These are phyloP conservation scores for Andrena fulva DNA, from an alignment of 2,888 invertebrate genomes.

Conservation along the genomic window DNA sequence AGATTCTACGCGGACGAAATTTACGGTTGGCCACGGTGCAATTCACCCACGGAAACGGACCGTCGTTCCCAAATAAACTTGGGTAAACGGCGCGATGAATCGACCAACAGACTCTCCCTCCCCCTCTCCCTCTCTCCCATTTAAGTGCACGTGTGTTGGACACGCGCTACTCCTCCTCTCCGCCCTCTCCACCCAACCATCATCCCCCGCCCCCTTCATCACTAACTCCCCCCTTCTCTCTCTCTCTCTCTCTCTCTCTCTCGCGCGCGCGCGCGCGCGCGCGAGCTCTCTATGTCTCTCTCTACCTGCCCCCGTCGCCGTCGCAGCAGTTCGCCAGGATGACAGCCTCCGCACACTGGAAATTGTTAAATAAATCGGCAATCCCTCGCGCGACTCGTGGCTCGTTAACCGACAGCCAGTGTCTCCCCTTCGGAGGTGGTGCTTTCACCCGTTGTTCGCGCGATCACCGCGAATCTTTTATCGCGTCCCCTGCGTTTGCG, in stretches of 20 bases:
- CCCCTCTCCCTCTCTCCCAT: conserved; percentile 34
- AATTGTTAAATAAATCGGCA: conserved; percentile 1
- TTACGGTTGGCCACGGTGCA: conserved; percentile 75
- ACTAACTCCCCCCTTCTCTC: conserved; percentile 2
- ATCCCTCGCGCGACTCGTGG: neutral
- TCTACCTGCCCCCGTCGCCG: neutral
- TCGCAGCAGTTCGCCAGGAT: neutral
- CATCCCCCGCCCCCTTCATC: conserved; percentile 17
- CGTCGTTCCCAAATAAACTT: conserved; percentile 75
- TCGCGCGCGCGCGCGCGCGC: no score
- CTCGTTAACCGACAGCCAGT: neutral
- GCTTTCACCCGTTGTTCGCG: no score
- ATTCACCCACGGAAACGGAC: conserved; percentile 76
- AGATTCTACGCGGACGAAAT: conserved; percentile 73
- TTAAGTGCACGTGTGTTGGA: conserved; percentile 56
- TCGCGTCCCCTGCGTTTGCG: no score
- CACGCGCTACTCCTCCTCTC: conserved; percentile 53
- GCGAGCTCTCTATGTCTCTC: no score
- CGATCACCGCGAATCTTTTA: no score
- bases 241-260: no score
- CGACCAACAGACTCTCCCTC: conserved; percentile 36
- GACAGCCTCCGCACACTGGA: neutral
- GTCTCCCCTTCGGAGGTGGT: neutral
- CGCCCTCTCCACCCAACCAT: neutral
- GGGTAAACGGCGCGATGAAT: conserved; percentile 72